phyloP scores from a whole-genome alignment of 2,888 invertebrate genomes.

The Dilophus febrilis region DNA sequence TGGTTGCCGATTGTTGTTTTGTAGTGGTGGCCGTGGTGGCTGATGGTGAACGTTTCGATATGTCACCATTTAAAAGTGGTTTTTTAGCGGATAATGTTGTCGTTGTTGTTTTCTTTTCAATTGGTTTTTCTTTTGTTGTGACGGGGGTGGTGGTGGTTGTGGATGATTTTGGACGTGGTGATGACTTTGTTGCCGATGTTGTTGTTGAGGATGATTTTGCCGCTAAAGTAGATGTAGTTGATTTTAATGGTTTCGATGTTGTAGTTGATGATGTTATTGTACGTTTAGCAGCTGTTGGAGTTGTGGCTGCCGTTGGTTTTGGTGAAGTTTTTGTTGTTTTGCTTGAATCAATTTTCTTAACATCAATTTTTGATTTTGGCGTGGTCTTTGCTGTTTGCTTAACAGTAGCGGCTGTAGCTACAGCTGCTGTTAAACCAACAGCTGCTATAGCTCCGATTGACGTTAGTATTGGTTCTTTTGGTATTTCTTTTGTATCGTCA shows the following conservation, averaged over 20 bases:
- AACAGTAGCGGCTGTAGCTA: neutral
- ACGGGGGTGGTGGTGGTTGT: constrained; percentile 1
- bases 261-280: constrained; percentile 9
- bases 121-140: neutral
- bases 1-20: neutral
- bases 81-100: constrained; percentile 2
- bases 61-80: constrained; percentile 2
- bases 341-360: neutral
- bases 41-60: neutral
- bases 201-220: constrained; percentile 10
- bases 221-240: constrained; percentile 8
- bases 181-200: constrained; percentile 5
- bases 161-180: constrained; percentile 1
- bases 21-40: neutral
- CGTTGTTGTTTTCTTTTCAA: constrained; percentile 4
- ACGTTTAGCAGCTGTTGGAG: constrained; percentile 10
- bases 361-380: neutral
- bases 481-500: no score
- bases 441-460: no score
- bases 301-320: constrained; percentile 5
- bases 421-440: neutral
- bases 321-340: constrained; percentile 1
- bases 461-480: no score
- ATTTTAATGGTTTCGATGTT: constrained; percentile 6
- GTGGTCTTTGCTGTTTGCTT: neutral